Evolutionary conservation across 2,113 vertebrate species (phyloP), one percentile per base, ranked within the genome.

Genomic region (Psilopogon haemacephalus): DNA sequence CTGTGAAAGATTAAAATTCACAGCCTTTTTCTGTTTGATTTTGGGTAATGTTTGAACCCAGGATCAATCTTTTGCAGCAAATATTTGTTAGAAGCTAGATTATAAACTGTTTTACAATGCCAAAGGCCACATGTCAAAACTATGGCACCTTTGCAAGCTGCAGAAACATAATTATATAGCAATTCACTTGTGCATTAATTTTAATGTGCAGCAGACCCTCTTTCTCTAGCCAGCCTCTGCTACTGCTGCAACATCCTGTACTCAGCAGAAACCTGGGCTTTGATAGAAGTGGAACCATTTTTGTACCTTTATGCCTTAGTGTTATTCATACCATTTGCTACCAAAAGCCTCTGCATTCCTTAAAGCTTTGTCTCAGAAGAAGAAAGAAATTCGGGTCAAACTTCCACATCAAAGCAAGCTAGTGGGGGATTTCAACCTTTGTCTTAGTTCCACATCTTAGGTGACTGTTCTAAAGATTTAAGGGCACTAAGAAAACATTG

Each of bases 331-430:
- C 72, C 75, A 80, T 71, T 88, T 87, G 82, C 79, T 94, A 70
- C 79, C 64, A 70, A 86, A 95, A 93, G 72, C 68, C 60, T 85
- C 74, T 59, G 52, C 75, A 50, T 83, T 89, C 46, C 88, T 88
- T 91, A 91, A 88, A 91, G 91, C 93, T 95, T 95, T 89, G 71
- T 94, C 93, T 95, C 90, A 86, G 64, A 89, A 95, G 86, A 89
- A 82, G 54, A 95, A 93, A 94, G 87, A 94, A 94, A 95, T 80
- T 64, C 6, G 2, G 93, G 92, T 93, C 93, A 95, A 86, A 88
- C 75, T 62, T 40, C 64, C 24, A 28, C 63, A 85, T 91, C 71
- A 93, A 95, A 96, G 93, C 46, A 85, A 86, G 56, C 92, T 88
- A 32, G 93, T 73, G 60, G 93, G 85, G 60, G 75, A 67, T 95